Conservation (phyloP, 2,888 invertebrate genomes). For the Heliconius sara region DNA sequence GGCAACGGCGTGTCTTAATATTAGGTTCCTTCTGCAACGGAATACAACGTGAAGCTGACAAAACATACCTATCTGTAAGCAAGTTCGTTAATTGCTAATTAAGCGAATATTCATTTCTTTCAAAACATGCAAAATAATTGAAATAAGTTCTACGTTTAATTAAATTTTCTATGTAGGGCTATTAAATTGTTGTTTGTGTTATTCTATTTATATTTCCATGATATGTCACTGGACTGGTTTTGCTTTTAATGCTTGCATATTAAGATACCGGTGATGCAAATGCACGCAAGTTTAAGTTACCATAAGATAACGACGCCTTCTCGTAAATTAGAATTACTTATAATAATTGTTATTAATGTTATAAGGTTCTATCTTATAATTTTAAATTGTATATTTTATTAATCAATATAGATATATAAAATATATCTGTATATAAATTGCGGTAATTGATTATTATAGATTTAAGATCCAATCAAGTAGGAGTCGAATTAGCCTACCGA, state of each 20-base stretch:
- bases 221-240: slow-evolving; percentile 45
- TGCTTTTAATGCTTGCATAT: slow-evolving; percentile 42
- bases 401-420: neutral
- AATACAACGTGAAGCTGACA: no score
- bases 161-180: neutral
- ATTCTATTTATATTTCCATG: slow-evolving; percentile 46
- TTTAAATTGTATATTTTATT: neutral
- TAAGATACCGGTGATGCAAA: slow-evolving; percentile 38
- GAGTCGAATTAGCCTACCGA: no score
- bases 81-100: slow-evolving; percentile 36
- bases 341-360: slow-evolving; percentile 13
- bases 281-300: slow-evolving; percentile 10
- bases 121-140: slow-evolving; percentile 6
- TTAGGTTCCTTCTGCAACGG: no score
- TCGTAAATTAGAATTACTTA: slow-evolving; percentile 10
- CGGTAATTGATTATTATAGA: no score
- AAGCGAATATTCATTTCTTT: neutral
- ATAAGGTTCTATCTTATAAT: neutral
- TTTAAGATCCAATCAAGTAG: no score
- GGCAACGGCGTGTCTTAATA: no score
- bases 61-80: slow-evolving; percentile 32
- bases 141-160: slow-evolving; percentile 3
- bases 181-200: slow-evolving; percentile 20
- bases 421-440: neutral
- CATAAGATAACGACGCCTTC: slow-evolving; percentile 18